Conservation (phyloP, 2,113 vertebrate species). For the Psettodes erumei region DNA sequence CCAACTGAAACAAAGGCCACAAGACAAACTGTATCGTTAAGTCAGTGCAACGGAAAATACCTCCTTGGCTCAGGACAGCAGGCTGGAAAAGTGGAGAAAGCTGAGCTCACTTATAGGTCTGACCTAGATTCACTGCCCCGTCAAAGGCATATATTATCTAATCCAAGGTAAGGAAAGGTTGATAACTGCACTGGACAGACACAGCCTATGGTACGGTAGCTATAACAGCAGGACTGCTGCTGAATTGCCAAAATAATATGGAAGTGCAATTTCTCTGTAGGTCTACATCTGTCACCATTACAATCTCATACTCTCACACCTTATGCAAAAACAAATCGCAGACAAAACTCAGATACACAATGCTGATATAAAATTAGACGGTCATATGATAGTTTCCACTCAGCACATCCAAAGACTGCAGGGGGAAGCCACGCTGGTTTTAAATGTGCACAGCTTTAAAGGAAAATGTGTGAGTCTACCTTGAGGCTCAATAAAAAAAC, state of each 20-base stretch:
- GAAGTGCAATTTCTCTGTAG: constrained; percentile 37
- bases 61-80: constrained; percentile 56
- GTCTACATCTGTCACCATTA: constrained; percentile 18
- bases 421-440: constrained; percentile 9
- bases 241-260: constrained; percentile 38
- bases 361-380: constrained; percentile 18
- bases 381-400: constrained; percentile 27
- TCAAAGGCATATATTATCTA: constrained; percentile 74
- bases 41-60: constrained; percentile 71
- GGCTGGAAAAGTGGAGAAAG: constrained; percentile 75
- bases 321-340: constrained; percentile 4
- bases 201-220: constrained; percentile 55
- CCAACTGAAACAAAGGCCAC: constrained; percentile 51
- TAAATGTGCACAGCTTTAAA: constrained; percentile 30
- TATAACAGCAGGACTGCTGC: constrained; percentile 49
- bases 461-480: constrained; percentile 4
- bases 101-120: constrained; percentile 68
- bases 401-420: constrained; percentile 32
- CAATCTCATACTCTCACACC: constrained; percentile 6
- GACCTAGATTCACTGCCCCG: constrained; percentile 74
- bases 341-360: constrained; percentile 11
- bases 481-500: constrained; percentile 33
- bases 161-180: constrained; percentile 71
- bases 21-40: constrained; percentile 56
- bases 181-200: constrained; percentile 52